Base-by-base conservation (phyloP, 1,140 invertebrate species). In the Drosophila punjabiensis region DNA sequence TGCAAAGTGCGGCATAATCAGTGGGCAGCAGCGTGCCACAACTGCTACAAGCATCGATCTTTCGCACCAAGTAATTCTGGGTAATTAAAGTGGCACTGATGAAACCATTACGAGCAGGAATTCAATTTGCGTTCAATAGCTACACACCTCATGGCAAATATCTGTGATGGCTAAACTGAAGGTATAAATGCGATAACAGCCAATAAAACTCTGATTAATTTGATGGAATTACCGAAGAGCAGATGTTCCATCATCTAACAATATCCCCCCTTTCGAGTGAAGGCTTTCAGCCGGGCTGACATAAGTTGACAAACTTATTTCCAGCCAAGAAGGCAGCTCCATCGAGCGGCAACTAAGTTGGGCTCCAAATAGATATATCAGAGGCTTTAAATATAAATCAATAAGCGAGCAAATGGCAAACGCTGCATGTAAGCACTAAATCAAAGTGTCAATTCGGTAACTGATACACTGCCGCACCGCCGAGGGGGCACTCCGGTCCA, bases 381-480 rank as follows among this genome's bases (percentile, higher is more conserved):
- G 83, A 55, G 75, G 66, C 81, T 84, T 81, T 76, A 85, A 90
- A 89, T 89, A 89, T 89, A 89, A 89, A 89, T 89, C 85, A 89
- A 90, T 90, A 90, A 82, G 61, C 67, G 83, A 56, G 80, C 75
- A 90, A 88, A 88, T 89, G 85, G 81, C 67, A 68, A 89, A 76
- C 75, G 66, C 60, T 65, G 75, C 83, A 87, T 87, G 85, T 89
- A 85, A 90, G 86, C 85, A 86, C 79, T 89, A 89, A 89, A 89
- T 89, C 85, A 89, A 89, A 79, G 79, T 89, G 86, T 90, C 85
- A 89, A 90, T 90, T 85, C 88, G 64, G 70, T 79, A 89, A 90
- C 82, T 82, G 85, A 89, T 89, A 89, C 86, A 89, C 81, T 89
- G 64, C 69, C 69, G 73, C 67, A 52, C 30, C 65, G 24, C 39